A percentile compares a stretch with the other conserved stretches of the same genome.
Evolutionary conservation across 2,888 invertebrate genomes (phyloP).

Genomic region (Limnephilus marmoratus): DNA sequence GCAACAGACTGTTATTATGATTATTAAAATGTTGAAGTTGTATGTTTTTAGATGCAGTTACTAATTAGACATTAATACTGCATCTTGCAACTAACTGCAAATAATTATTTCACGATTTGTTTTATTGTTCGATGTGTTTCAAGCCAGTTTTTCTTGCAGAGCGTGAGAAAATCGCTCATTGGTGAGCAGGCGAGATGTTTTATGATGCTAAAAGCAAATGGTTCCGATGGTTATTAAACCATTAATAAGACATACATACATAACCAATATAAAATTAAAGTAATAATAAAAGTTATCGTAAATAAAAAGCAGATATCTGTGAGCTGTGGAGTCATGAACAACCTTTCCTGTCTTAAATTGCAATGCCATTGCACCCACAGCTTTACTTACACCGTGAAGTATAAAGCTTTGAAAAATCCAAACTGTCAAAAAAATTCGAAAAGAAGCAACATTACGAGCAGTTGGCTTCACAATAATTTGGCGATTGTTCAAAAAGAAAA

Average conservation of each 20-base stretch:
- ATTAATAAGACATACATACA: background rate
- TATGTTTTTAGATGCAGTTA: background rate
- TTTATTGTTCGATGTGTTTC: conserved; percentile 34
- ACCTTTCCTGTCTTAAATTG: no score
- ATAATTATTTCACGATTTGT: conserved; percentile 14
- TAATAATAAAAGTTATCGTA: background rate
- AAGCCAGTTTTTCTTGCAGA: background rate
- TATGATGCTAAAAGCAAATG: background rate
- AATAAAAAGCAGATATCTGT: no score
- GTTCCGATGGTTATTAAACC: background rate
- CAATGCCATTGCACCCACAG: no score
- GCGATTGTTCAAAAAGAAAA: no score
- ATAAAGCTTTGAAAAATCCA: no score
- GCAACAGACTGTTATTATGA: background rate
- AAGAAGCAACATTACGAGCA: no score
- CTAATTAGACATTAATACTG: conserved; percentile 23
- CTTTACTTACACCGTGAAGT: no score
- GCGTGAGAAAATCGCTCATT: conserved; percentile 8
- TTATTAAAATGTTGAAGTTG: background rate
- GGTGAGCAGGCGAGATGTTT: background rate
- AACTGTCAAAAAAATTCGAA: no score
- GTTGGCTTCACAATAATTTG: no score
- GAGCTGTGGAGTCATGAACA: no score
- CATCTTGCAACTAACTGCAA: conserved; percentile 27
- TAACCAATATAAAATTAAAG: background rate